Evolutionary conservation across 2,113 vertebrate species (phyloP).

Genomic region (Cyanocitta stelleri): DNA sequence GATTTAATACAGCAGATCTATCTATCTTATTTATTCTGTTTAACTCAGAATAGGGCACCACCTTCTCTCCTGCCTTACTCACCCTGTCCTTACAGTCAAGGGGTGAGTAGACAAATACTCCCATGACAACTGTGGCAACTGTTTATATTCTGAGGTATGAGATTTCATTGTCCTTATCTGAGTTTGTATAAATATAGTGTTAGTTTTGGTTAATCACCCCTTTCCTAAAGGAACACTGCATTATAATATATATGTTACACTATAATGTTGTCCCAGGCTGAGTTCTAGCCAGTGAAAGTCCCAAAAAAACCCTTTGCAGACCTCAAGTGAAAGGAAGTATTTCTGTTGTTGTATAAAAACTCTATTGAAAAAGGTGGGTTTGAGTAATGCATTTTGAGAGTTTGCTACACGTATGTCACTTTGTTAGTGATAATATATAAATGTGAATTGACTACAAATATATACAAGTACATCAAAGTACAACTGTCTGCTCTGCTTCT

Average conservation of each 20-base stretch:
- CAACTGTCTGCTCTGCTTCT: background rate
- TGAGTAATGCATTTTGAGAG: background rate
- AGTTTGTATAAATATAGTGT: background rate
- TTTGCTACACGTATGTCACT: background rate
- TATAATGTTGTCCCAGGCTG: background rate
- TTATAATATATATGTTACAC: background rate
- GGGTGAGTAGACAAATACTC: background rate
- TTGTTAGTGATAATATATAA: background rate
- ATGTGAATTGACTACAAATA: background rate
- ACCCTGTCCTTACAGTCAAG: background rate
- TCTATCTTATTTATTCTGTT: background rate
- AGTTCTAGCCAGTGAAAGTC: background rate
- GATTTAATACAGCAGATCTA: background rate
- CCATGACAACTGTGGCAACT: background rate
- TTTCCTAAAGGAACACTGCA: background rate
- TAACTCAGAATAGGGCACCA: background rate
- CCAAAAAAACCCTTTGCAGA: background rate
- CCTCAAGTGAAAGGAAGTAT: background rate
- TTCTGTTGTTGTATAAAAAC: background rate
- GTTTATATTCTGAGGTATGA: background rate
- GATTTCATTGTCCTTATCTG: background rate
- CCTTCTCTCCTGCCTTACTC: background rate
- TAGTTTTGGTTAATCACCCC: constrained; percentile 9
- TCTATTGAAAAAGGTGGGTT: background rate
- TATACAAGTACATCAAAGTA: background rate